Evolutionary conservation across 1,140 invertebrate genomes (phyloP).

Genomic region (Hestina assimilis): DNA sequence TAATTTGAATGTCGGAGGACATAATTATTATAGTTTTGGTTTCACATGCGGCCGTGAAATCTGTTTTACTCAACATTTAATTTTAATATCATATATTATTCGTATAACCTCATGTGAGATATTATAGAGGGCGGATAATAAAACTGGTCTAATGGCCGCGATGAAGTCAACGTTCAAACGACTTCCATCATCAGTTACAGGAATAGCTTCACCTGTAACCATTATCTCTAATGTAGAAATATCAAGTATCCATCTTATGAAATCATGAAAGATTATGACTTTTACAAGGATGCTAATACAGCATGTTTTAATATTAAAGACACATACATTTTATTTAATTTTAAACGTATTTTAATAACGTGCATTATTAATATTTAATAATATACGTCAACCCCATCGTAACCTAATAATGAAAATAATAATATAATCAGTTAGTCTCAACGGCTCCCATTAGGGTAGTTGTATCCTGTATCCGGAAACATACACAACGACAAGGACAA

Average conservation of each 20-base stretch:
- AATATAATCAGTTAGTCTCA: too few species aligned
- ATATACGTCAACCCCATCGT: too few species aligned
- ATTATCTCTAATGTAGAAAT: constrained; percentile 6
- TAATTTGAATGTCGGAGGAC: too few species aligned
- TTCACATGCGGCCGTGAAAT: too few species aligned
- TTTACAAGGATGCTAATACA: background rate
- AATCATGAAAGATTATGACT: background rate
- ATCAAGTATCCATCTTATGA: background rate
- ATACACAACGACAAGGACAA: too few species aligned
- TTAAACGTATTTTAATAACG: background rate
- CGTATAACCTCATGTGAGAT: background rate
- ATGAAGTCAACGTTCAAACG: constrained; percentile 17
- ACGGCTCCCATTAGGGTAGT: too few species aligned
- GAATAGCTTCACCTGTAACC: constrained; percentile 13
- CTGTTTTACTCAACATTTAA: too few species aligned
- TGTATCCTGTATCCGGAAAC: too few species aligned
- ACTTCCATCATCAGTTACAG: constrained; percentile 12
- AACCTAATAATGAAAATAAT: too few species aligned
- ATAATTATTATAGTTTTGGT: too few species aligned
- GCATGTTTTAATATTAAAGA: background rate
- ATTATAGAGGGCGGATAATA: background rate
- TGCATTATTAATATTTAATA: too few species aligned
- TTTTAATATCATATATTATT: too few species aligned
- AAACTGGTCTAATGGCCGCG: background rate
- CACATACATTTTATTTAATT: background rate